Conservation (phyloP, 2,888 invertebrate genomes). For the Mamestra brassicae region DNA sequence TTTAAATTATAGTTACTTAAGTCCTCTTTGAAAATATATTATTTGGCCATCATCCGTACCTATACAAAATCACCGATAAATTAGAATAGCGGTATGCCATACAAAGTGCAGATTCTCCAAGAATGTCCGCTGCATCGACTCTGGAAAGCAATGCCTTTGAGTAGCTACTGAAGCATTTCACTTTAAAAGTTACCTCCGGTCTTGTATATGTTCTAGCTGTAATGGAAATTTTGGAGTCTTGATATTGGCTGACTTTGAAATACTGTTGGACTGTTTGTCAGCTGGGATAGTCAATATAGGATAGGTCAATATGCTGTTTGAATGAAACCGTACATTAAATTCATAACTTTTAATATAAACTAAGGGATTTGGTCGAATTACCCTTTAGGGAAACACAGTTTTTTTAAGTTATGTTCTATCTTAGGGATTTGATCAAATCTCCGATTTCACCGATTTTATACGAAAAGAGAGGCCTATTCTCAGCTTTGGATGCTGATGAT, state of each 20-base stretch:
- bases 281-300: not conserved
- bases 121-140: constrained; percentile 37
- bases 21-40: no score
- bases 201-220: constrained; percentile 10
- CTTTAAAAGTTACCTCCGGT: constrained; percentile 40
- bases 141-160: constrained; percentile 40
- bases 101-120: constrained; percentile 37
- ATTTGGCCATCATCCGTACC: not conserved
- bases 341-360: no score
- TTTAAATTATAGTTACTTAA: no score
- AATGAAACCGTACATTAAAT: not conserved
- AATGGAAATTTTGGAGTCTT: constrained; percentile 25
- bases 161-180: constrained; percentile 11
- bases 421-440: no score
- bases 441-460: no score
- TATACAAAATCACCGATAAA: constrained; percentile 16
- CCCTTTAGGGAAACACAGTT: no score
- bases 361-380: no score
- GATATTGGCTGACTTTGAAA: not conserved
- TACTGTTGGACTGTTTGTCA: not conserved
- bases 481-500: no score
- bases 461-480: no score
- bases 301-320: not conserved
- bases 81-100: constrained; percentile 24
- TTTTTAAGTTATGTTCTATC: no score